Conservation (phyloP, 2,113 vertebrate species). For the Apeltes quadracus region DNA sequence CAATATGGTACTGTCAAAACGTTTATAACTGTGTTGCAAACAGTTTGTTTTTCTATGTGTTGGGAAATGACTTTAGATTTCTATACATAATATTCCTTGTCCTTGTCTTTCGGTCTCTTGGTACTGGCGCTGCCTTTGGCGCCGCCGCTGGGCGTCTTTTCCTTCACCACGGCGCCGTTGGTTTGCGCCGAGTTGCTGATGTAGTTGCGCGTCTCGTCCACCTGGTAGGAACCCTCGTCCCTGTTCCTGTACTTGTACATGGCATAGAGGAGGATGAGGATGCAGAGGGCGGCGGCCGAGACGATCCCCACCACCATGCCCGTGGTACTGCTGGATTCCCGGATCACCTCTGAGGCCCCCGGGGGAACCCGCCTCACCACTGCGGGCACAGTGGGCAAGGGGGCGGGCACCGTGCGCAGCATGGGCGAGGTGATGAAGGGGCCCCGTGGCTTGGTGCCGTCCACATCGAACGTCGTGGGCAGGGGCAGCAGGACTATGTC, state of each 20-base stretch:
- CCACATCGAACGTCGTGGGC: conserved; percentile 95
- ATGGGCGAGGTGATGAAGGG: conserved; percentile 98
- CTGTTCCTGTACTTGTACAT: conserved; percentile 99
- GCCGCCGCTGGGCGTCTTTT: conserved; percentile 88
- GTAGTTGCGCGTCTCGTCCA: conserved; percentile 99
- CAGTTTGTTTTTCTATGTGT: conserved; percentile 62
- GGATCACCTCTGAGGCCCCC: conserved; percentile 96
- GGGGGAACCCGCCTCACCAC: conserved; percentile 90
- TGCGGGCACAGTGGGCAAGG: conserved; percentile 94
- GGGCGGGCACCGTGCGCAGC: conserved; percentile 96
- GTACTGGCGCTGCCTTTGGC: conserved; percentile 86
- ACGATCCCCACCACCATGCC: conserved; percentile 99
- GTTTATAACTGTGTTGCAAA: conserved; percentile 68
- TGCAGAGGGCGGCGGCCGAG: conserved; percentile 97
- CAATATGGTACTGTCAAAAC: conserved; percentile 81
- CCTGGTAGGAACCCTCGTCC: conserved; percentile 99
- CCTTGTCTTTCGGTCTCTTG: conserved; percentile 99
- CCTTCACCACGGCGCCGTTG: conserved; percentile 95
- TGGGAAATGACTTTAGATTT: conserved; percentile 68
- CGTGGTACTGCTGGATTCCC: conserved; percentile 98
- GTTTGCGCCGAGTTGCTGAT: conserved; percentile 99
- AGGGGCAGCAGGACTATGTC: conserved; percentile 96
- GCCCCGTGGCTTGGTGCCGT: conserved; percentile 96
- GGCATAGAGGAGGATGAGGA: conserved; percentile 99
- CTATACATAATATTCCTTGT: conserved; percentile 99